phyloP scores from a whole-genome alignment of 2,888 invertebrate genomes.

The Apotomis turbidana region DNA sequence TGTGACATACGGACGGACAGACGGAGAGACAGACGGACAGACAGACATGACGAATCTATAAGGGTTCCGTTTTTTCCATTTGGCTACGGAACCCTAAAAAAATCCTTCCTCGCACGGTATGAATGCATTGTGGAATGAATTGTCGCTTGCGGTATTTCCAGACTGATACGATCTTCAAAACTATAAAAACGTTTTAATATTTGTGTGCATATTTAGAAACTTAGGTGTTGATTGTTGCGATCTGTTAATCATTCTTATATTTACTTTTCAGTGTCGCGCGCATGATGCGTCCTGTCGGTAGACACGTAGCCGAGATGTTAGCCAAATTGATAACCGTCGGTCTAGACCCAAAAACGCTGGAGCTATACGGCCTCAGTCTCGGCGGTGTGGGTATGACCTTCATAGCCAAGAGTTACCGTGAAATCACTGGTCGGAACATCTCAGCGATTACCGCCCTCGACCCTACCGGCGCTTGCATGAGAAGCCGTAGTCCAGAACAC shows the following conservation, averaged over 20 bases:
- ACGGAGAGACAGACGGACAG: no score
- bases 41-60: no score
- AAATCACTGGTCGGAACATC: slow-evolving; percentile 46
- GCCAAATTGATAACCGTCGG: slow-evolving; percentile 45
- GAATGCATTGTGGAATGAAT: no score
- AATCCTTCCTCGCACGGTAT: no score
- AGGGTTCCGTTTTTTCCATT: no score
- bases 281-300: slow-evolving; percentile 44
- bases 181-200: no score
- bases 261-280: slow-evolving; percentile 55
- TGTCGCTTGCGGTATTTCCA: no score
- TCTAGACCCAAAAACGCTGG: slow-evolving; percentile 46
- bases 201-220: no score
- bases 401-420: slow-evolving; percentile 48
- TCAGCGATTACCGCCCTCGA: slow-evolving; percentile 46
- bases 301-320: slow-evolving; percentile 56
- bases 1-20: no score
- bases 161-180: no score
- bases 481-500: slow-evolving; percentile 43
- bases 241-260: background rate
- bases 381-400: slow-evolving; percentile 50
- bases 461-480: slow-evolving; percentile 51
- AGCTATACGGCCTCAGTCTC: slow-evolving; percentile 48
- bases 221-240: no score
- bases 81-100: no score